Percentiles rank a stretch among this genome's conserved stretches.
These are phyloP conservation scores for Rhynchonycteris naso DNA, from an alignment of 2,797 vertebrate species.

Conservation along the genomic window DNA sequence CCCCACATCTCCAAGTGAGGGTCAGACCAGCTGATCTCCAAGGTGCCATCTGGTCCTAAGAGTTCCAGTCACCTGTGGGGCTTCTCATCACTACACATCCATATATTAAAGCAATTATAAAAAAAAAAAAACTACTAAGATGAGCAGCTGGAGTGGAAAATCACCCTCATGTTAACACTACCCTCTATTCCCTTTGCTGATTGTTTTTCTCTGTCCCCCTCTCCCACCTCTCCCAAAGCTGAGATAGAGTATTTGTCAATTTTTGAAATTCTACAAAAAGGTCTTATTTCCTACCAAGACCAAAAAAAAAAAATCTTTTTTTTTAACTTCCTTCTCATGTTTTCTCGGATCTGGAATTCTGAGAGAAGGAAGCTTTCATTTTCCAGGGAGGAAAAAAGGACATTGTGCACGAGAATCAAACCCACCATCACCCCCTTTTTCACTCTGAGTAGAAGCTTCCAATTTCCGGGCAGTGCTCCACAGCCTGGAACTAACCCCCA, in stretches of 20 bases:
- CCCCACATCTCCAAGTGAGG: background rate
- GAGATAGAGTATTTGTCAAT: conserved; percentile 10
- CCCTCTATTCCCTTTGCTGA: background rate
- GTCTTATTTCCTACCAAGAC: conserved; percentile 60
- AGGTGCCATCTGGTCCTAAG: conserved; percentile 12
- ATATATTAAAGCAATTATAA: conserved; percentile 53
- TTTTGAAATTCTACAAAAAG: conserved; percentile 61
- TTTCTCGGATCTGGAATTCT: conserved; percentile 21
- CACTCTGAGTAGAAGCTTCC: conserved; percentile 40
- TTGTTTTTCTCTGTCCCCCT: background rate
- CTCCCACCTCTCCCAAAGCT: background rate
- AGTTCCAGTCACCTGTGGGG: background rate
- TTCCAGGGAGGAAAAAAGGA: conserved; percentile 31
- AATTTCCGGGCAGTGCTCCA: conserved; percentile 24
- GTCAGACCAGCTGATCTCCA: background rate
- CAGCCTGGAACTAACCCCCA: conserved; percentile 68
- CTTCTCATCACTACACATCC: conserved; percentile 25
- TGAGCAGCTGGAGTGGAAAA: conserved; percentile 48
- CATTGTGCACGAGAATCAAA: background rate
- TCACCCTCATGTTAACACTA: background rate
- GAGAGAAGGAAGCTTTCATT: background rate
- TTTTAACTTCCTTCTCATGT: conserved; percentile 1
- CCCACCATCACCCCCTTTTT: background rate
- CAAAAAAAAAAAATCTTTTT: conserved; percentile 64
- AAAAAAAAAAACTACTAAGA: background rate